A percentile compares a stretch with the other conserved stretches of the same genome.
Conservation (phyloP, 2,797 vertebrate genomes). For the Acropternis orthonyx region DNA sequence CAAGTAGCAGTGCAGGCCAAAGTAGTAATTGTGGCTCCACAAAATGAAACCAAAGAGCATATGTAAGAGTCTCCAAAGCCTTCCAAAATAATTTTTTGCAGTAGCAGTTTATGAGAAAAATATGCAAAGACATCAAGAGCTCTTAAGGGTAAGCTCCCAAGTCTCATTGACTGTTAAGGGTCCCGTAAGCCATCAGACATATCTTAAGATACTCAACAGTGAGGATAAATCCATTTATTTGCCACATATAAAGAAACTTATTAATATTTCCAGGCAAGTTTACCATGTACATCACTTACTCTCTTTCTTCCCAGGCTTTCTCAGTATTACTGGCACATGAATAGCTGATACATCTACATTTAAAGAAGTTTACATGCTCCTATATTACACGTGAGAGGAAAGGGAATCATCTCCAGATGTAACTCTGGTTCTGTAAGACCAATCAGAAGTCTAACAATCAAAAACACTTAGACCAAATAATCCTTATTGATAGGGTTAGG, state of each 20-base stretch:
- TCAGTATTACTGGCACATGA: not conserved
- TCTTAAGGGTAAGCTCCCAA: not conserved
- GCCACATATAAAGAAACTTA: not conserved
- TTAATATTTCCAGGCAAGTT: not conserved
- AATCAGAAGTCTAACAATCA: not conserved
- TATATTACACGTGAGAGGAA: not conserved
- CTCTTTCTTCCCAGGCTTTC: not conserved
- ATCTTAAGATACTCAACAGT: not conserved
- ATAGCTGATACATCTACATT: not conserved
- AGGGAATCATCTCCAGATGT: not conserved
- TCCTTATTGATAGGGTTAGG: not conserved
- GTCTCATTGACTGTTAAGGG: not conserved
- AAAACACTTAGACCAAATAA: not conserved
- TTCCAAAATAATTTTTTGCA: slow-evolving; percentile 9
- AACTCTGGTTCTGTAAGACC: not conserved
- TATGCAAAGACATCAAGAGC: not conserved
- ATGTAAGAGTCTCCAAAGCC: not conserved
- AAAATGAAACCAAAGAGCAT: not conserved
- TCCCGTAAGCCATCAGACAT: not conserved
- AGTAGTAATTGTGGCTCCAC: not conserved
- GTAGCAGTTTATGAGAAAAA: not conserved
- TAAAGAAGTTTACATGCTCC: not conserved
- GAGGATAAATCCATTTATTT: not conserved
- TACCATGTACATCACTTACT: not conserved
- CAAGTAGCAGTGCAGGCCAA: not conserved